Conservation (phyloP, 2,888 invertebrate species). For the Imbricaverruca yamaguchii region DNA sequence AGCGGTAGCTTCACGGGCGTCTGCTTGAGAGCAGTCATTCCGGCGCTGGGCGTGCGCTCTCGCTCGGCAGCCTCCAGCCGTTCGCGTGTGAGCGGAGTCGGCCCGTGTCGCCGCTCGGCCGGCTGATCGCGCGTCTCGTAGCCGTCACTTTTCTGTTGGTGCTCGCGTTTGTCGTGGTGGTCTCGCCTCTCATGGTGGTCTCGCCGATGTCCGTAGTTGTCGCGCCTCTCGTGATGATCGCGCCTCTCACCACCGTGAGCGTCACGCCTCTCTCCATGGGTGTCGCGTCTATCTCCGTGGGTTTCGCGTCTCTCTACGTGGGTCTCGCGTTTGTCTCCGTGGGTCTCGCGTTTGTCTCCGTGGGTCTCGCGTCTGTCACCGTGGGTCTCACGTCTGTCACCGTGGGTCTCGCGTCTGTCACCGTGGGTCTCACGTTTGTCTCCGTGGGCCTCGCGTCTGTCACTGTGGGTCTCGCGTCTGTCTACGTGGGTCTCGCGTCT, state of each 20-base stretch:
- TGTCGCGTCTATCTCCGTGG: background rate
- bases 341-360: background rate
- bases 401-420: no score
- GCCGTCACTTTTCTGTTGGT: background rate
- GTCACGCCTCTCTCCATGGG: background rate
- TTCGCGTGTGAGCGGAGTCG: constrained; percentile 54
- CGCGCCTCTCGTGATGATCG: background rate
- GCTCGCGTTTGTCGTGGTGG: background rate
- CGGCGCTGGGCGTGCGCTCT: constrained; percentile 31
- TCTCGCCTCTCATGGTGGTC: background rate
- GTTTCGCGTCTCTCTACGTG: background rate
- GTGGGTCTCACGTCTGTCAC: no score
- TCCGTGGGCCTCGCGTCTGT: no score
- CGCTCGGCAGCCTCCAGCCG: constrained; percentile 48
- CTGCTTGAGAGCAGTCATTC: constrained; percentile 32
- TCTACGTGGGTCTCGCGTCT: no score
- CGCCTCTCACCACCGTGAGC: background rate
- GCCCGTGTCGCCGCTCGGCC: constrained; percentile 37
- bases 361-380: background rate
- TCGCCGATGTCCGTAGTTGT: background rate
- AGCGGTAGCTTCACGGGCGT: constrained; percentile 26
- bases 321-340: background rate
- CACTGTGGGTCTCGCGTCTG: no score
- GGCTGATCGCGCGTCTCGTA: background rate
- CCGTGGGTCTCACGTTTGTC: no score